Conservation (phyloP, 2,888 invertebrate genomes). For the Parnassius glacialis region DNA sequence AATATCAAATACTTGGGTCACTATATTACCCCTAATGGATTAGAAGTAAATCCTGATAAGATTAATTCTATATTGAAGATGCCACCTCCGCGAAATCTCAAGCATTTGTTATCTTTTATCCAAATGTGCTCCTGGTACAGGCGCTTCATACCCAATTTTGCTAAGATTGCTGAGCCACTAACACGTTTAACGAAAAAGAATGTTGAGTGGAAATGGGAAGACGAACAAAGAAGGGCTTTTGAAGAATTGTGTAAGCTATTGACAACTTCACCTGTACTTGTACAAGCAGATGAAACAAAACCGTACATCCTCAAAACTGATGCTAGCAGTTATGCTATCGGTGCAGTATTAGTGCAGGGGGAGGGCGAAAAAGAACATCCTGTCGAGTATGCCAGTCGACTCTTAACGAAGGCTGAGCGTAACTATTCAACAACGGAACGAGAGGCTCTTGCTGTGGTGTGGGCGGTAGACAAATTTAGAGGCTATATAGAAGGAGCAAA, state of each 20-base stretch:
- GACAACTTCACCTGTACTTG: neutral
- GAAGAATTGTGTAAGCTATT: neutral
- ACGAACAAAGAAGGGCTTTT: neutral
- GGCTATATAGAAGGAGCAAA: constrained; percentile 47
- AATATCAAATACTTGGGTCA: neutral
- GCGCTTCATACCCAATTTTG: constrained; percentile 37
- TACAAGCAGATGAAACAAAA: neutral
- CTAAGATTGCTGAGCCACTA: constrained; percentile 33
- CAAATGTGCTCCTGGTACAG: constrained; percentile 43
- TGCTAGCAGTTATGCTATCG: no score
- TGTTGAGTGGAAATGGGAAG: neutral
- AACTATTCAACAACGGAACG: no score
- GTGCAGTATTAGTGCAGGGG: no score
- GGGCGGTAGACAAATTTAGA: constrained; percentile 34
- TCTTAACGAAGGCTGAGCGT: no score
- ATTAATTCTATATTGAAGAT: no score
- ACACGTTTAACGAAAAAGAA: constrained; percentile 29
- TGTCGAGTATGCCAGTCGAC: no score
- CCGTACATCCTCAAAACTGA: no score
- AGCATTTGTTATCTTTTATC: constrained; percentile 37
- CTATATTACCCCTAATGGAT: no score
- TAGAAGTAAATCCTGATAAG: no score
- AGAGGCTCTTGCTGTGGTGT: constrained; percentile 22
- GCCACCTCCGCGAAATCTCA: constrained; percentile 4
- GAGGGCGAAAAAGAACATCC: no score